Conservation (phyloP, 2,797 vertebrate species). For the Gymnopithys bicolor region DNA sequence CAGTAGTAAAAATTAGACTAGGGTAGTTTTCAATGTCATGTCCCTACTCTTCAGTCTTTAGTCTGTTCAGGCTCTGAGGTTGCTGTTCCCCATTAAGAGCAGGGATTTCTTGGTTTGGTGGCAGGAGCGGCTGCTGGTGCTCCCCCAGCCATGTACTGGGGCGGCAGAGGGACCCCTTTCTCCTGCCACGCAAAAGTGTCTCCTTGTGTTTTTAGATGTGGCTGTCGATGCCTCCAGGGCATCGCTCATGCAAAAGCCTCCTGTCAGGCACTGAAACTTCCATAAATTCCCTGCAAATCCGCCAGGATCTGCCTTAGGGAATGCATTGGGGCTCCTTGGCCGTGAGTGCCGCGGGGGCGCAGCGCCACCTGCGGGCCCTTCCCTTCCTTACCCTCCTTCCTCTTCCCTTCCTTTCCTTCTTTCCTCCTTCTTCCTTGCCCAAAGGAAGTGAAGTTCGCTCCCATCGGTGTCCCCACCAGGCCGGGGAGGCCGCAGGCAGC, state of each 20-base stretch:
- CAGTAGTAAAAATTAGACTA: not conserved
- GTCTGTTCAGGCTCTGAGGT: not conserved
- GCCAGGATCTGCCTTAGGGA: not conserved
- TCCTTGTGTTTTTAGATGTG: not conserved
- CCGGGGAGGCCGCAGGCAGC: too few species aligned
- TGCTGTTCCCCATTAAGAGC: not conserved
- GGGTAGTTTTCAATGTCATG: not conserved
- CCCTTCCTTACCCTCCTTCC: too few species aligned
- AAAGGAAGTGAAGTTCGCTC: too few species aligned
- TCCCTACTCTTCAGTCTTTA: not conserved
- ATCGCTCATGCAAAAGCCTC: rapidly evolving
- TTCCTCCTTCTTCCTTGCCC: not conserved
- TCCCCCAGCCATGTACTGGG: not conserved
- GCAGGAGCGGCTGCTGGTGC: not conserved
- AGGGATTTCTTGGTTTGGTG: not conserved
- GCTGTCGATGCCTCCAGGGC: not conserved
- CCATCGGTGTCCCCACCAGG: too few species aligned
- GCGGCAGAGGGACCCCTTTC: not conserved
- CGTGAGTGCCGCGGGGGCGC: not conserved
- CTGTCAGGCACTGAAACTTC: not conserved
- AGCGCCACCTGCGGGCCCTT: not conserved
- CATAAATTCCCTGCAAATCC: not conserved
- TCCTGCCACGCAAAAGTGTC: not conserved
- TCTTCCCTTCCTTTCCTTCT: too few species aligned
- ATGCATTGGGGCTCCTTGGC: too few species aligned